Percentiles rank a stretch among this genome's conserved stretches.
Evolutionary conservation across 92 coral and sea anemone species (phyloP).

Genomic region (Chrysogorgia sp.): DNA sequence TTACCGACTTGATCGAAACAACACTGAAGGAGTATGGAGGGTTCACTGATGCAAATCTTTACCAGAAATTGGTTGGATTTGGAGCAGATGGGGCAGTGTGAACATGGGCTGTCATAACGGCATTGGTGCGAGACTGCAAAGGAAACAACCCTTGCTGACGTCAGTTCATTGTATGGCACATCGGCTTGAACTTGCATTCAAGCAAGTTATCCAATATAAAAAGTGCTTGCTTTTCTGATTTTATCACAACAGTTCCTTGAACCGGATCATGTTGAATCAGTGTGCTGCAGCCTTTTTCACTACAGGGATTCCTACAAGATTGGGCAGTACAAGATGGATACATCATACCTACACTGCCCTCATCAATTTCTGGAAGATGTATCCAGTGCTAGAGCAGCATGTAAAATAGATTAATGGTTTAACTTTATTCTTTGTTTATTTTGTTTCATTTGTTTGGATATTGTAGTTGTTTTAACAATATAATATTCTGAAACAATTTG

Average conservation of each 20-base stretch:
- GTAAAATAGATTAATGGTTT: slow-evolving; percentile 13
- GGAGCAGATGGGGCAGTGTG: no score
- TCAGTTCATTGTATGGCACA: slow-evolving; percentile 42
- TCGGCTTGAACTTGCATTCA: slow-evolving; percentile 41
- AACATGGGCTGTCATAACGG: slow-evolving; percentile 33
- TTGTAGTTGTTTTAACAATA: no score
- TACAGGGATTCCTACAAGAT: slow-evolving; percentile 39
- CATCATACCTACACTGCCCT: no score
- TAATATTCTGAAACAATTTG: no score
- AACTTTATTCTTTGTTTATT: not conserved
- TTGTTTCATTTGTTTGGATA: no score
- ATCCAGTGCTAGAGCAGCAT: slow-evolving; percentile 27
- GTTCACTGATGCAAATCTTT: slow-evolving; percentile 30
- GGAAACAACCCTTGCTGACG: slow-evolving; percentile 32
- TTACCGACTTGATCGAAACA: slow-evolving; percentile 21
- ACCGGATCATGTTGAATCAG: slow-evolving; percentile 19
- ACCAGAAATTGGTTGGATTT: slow-evolving; percentile 31
- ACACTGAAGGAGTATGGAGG: slow-evolving; percentile 35
- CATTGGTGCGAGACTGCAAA: slow-evolving; percentile 41
- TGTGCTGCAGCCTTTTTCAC: slow-evolving; percentile 33
- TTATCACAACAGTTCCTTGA: slow-evolving; percentile 37
- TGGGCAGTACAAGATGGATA: slow-evolving; percentile 15
- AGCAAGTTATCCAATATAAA: slow-evolving; percentile 25
- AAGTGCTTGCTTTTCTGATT: slow-evolving; percentile 32
- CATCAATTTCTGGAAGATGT: slow-evolving; percentile 34